Evolutionary conservation across 2,797 vertebrate species (phyloP).

Genomic region (Cirrhinus molitorella): DNA sequence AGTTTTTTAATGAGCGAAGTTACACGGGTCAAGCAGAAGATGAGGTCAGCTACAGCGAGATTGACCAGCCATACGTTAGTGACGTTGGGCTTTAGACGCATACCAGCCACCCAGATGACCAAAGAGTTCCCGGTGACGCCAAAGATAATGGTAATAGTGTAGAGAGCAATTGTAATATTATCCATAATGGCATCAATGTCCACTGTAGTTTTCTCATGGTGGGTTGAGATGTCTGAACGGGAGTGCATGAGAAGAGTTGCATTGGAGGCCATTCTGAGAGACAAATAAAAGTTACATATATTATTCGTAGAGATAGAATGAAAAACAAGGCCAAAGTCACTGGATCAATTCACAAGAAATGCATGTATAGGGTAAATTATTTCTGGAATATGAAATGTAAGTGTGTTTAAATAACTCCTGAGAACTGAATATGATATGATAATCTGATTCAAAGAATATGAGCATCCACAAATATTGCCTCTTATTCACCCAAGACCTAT

Average conservation of each 20-base stretch:
- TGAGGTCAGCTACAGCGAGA: constrained; percentile 78
- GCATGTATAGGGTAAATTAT: not conserved
- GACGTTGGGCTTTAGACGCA: constrained; percentile 74
- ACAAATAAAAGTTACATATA: too few relatives aligned
- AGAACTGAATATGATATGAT: not conserved
- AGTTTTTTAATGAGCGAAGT: constrained; percentile 75
- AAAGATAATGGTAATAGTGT: constrained; percentile 72
- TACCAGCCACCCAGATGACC: constrained; percentile 80
- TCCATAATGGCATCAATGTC: constrained; percentile 68
- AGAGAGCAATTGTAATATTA: constrained; percentile 70
- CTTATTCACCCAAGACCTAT: not conserved
- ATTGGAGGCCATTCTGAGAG: constrained; percentile 67
- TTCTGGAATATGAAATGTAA: not conserved
- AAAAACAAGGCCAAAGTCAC: not conserved
- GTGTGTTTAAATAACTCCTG: not conserved
- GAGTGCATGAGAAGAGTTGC: not conserved
- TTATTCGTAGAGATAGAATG: too few relatives aligned
- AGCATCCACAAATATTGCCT: not conserved
- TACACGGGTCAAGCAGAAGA: constrained; percentile 78
- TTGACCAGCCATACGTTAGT: constrained; percentile 82
- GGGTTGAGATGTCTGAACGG: not conserved
- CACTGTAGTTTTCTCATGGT: constrained; percentile 47
- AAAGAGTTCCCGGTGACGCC: constrained; percentile 75
- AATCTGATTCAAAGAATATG: not conserved
- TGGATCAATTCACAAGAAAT: not conserved